Evolutionary conservation across 2,113 vertebrate species (phyloP), one percentile per base, ranked within the genome.

Genomic region (Ursus arctos): DNA sequence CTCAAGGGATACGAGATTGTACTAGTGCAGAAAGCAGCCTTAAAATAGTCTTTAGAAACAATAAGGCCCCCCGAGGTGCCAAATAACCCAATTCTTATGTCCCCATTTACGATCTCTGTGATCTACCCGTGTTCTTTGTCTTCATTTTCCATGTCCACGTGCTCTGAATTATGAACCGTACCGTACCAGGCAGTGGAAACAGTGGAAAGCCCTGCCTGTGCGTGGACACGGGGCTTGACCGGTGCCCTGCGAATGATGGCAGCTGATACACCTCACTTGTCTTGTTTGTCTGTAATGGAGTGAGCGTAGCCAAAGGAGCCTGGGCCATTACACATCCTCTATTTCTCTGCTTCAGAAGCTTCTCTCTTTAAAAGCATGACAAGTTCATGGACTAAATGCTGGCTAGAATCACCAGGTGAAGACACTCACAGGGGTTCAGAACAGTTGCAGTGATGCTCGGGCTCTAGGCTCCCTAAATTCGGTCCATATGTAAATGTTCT

Each of bases 21-120:
- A 51, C 6, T 28, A 72, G 43, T 49, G 88, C 11, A 91, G 28
- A 51, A 94, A 55, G 31, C 18, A 79, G 28, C 59, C 80, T 79
- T 61, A 83, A 94, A 96, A 92, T 69, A 86, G 53, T 92, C 67
- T 43, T 76, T 49, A 81, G 18, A 82, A 82, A 47, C 51, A 90
- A 74, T 69, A 61, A n/a, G 51, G 5, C 4, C 2, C 55, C 83
- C 16, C 6, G 26, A 67, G 67, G 28, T 87, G 57, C 53, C 65
- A 57, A 40, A 79, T 88, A 76, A 91, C 57, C 65, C 96, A 51
- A 7, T 80, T 89, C 49, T 86, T 74, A 3, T 14, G 77, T 93
- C n/a, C 53, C 43, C 33, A 2, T 91, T 59, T 55, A 96, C 14
- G 6, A 36, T 40, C 28, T 83, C 71, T 47, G 63, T 4, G 28